These are phyloP conservation scores for Patiria pectinifera DNA, from an alignment of 53 echinoderm and acorn worm genomes.

Conservation along the genomic window DNA sequence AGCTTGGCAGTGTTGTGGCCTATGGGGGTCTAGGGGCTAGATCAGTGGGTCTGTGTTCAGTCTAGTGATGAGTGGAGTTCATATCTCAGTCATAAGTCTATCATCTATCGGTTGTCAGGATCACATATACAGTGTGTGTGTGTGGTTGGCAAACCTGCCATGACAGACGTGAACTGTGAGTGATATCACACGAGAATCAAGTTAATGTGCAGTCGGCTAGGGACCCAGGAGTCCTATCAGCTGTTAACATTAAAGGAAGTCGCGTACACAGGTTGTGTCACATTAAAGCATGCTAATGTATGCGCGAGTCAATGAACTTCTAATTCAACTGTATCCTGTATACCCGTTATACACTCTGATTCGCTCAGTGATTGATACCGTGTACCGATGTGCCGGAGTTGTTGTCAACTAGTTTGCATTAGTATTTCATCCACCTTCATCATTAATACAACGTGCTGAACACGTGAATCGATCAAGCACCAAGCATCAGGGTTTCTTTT, in stretches of 20 bases:
- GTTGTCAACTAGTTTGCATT: not conserved
- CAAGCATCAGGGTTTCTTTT: not conserved
- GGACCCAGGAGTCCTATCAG: not conserved
- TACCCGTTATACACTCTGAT: not conserved
- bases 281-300: not conserved
- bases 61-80: slow-evolving; percentile 3
- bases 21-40: slow-evolving; percentile 11
- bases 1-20: slow-evolving; percentile 17
- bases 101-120: not conserved
- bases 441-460: not conserved
- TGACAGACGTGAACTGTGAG: not conserved
- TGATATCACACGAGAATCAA: not conserved
- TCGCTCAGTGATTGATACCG: not conserved
- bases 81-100: slow-evolving; percentile 30
- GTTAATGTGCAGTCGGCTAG: not conserved
- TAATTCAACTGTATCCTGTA: not conserved
- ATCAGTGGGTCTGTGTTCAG: not conserved
- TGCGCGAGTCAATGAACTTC: not conserved
- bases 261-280: not conserved
- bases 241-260: not conserved
- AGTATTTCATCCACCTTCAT: not conserved
- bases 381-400: not conserved
- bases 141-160: not conserved
- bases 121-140: slow-evolving; percentile 5
- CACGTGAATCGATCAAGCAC: not conserved